Evolutionary conservation across 2,888 invertebrate genomes (phyloP).

Genomic region (Drosophila siamana): DNA sequence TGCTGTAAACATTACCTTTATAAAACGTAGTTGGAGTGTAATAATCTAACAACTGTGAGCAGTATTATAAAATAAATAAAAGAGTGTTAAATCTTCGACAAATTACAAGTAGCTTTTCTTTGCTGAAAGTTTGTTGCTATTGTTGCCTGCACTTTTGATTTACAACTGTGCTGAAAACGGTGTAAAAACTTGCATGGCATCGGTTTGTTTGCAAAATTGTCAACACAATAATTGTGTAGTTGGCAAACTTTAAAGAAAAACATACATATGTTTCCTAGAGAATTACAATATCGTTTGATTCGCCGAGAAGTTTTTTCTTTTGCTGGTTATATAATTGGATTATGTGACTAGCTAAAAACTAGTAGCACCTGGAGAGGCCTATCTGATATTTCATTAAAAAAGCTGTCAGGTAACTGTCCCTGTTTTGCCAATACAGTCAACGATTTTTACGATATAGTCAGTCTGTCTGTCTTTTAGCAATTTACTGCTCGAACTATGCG

Average conservation of each 20-base stretch:
- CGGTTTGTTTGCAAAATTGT: not conserved
- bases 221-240: not conserved
- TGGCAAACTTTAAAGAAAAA: not conserved
- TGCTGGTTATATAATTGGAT: not conserved
- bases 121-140: not conserved
- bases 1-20: too few species aligned
- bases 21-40: too few species aligned
- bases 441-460: not conserved
- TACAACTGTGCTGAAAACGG: constrained; percentile 1
- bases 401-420: constrained; percentile 11
- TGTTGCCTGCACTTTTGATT: not conserved
- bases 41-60: too few species aligned
- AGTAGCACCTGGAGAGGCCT: too few species aligned
- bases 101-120: not conserved
- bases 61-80: not conserved
- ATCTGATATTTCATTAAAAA: constrained; percentile 3
- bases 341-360: not conserved
- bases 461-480: constrained; percentile 4
- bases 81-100: not conserved
- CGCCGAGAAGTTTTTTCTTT: not conserved
- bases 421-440: not conserved
- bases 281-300: not conserved
- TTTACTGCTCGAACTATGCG: not conserved
- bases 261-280: not conserved
- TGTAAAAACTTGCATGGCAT: not conserved